Evolutionary conservation across 2,888 invertebrate species (phyloP).

Genomic region (Erpobdella octoculata): DNA sequence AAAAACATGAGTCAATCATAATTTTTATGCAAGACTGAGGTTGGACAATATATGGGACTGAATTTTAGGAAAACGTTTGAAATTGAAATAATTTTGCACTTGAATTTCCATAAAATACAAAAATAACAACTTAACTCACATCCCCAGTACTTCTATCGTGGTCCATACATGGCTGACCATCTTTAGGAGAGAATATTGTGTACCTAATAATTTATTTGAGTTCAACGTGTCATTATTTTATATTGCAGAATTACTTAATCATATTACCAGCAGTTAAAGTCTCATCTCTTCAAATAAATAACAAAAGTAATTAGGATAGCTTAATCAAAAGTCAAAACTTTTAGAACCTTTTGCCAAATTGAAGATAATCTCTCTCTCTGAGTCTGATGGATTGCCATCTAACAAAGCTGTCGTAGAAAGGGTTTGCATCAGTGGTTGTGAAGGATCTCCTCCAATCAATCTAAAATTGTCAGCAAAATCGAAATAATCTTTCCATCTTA

Average conservation of each 20-base stretch:
- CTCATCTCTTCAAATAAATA: background rate
- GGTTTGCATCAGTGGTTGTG: constrained; percentile 94
- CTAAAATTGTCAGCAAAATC: too few species aligned
- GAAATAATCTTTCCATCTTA: too few species aligned
- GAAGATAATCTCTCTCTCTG: constrained; percentile 76
- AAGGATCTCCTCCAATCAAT: constrained; percentile 97
- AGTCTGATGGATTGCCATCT: constrained; percentile 88
- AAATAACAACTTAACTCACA: too few species aligned
- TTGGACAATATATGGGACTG: too few species aligned
- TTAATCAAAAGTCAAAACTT: background rate
- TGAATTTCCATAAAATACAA: background rate
- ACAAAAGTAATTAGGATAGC: too few species aligned
- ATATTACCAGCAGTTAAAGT: too few species aligned
- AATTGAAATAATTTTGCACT: background rate
- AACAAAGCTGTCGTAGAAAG: constrained; percentile 93
- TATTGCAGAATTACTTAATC: too few species aligned
- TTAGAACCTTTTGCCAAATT: constrained; percentile 78
- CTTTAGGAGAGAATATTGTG: constrained; percentile 88
- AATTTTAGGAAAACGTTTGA: too few species aligned
- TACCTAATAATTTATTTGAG: too few species aligned
- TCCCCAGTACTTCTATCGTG: constrained; percentile 92
- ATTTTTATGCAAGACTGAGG: background rate
- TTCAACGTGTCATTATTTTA: too few species aligned
- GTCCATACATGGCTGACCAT: constrained; percentile 98
- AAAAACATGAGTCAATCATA: too few species aligned